Evolutionary conservation across 2,888 invertebrate species (phyloP).

Genomic region (Pristionchus arcanus): DNA sequence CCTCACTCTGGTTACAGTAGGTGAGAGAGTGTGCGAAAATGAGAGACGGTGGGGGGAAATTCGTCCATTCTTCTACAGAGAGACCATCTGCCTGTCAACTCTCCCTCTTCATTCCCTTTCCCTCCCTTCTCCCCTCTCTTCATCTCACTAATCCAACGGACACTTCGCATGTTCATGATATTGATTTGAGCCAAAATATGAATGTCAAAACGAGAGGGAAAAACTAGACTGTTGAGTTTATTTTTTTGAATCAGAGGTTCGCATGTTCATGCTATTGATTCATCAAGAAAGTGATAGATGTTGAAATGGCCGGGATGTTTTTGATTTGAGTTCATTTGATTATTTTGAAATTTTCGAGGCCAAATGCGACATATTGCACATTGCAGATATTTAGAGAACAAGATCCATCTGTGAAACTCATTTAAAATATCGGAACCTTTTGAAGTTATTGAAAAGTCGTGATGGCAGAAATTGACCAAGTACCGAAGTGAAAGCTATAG

Average conservation of each 20-base stretch:
- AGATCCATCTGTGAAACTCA: background rate
- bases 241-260: too few species aligned
- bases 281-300: too few species aligned
- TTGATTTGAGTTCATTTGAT: too few species aligned
- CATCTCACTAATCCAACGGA: conserved; percentile 19
- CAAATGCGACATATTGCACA: background rate
- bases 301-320: too few species aligned
- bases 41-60: background rate
- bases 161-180: conserved; percentile 7
- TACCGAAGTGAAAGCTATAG: too few species aligned
- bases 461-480: too few species aligned
- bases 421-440: too few species aligned
- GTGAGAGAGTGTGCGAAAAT: conserved; percentile 1
- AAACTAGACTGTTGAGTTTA: too few species aligned
- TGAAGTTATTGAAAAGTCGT: too few species aligned
- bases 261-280: too few species aligned
- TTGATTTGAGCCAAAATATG: background rate
- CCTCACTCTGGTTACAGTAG: background rate
- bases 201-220: background rate
- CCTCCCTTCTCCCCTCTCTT: background rate
- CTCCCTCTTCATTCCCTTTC: background rate
- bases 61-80: conserved; percentile 12
- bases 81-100: conserved; percentile 43
- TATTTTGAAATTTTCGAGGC: too few species aligned
- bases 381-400: background rate